phyloP scores from a whole-genome alignment of 2,888 invertebrate species.

The Amphiduros pacificus region DNA sequence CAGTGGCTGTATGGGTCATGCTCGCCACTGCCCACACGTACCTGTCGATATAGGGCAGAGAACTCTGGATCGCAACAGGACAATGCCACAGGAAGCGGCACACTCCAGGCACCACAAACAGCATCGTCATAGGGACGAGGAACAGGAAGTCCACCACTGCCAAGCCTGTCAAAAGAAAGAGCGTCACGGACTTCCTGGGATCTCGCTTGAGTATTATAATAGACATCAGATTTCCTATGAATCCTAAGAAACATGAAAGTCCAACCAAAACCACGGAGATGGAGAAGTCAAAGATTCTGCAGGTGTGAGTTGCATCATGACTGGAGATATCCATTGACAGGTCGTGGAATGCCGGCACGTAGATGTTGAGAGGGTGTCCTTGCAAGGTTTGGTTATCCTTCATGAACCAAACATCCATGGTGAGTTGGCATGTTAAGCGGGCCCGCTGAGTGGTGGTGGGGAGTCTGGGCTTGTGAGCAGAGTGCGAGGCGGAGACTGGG shows the following conservation, averaged over 20 bases:
- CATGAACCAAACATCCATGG: too few relatives aligned
- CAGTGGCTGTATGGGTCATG: constrained; percentile 49
- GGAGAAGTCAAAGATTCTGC: constrained; percentile 11
- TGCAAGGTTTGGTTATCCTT: too few relatives aligned
- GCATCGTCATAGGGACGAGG: constrained; percentile 12
- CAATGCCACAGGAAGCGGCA: constrained; percentile 13
- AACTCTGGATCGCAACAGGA: neutral
- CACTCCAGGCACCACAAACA: constrained; percentile 14
- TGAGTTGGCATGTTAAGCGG: too few relatives aligned
- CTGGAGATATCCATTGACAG: too few relatives aligned
- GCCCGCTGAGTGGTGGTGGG: too few relatives aligned
- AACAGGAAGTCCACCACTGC: constrained; percentile 18
- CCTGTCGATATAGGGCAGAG: constrained; percentile 11
- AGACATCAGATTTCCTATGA: constrained; percentile 50
- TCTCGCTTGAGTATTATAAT: constrained; percentile 39
- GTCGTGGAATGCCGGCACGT: too few relatives aligned
- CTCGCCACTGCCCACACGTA: constrained; percentile 37
- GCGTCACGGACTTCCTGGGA: constrained; percentile 11
- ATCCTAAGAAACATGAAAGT: constrained; percentile 34
- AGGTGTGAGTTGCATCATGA: too few relatives aligned
- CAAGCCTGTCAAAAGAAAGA: constrained; percentile 18
- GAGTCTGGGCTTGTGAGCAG: too few relatives aligned
- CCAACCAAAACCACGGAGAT: constrained; percentile 22
- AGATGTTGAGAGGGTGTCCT: too few relatives aligned
- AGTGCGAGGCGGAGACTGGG: too few relatives aligned